Percentiles rank a stretch among this genome's conserved stretches.
Conservation (phyloP, 2,113 vertebrate genomes). For the Trinectes maculatus region DNA sequence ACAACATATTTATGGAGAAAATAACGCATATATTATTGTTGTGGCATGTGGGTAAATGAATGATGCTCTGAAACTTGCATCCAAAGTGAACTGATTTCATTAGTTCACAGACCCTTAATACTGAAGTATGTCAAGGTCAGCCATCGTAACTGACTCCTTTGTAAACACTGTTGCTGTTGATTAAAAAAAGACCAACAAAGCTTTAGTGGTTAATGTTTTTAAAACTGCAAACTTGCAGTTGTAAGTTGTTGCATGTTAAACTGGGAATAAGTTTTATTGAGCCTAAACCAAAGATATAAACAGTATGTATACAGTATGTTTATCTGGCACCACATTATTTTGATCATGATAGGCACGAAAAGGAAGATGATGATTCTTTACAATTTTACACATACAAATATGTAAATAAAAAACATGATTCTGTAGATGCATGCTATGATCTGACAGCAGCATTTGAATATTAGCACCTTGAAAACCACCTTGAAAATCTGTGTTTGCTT, state of each 20-base stretch:
- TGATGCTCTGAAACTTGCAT: not conserved
- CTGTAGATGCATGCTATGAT: constrained; percentile 24
- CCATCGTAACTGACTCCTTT: not conserved
- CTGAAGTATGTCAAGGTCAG: constrained; percentile 12
- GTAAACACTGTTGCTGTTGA: too few species aligned
- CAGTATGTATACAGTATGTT: not conserved
- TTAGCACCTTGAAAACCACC: constrained; percentile 25
- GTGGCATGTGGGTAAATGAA: constrained; percentile 50
- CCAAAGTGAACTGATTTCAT: constrained; percentile 25
- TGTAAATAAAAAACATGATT: not conserved
- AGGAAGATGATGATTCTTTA: too few species aligned
- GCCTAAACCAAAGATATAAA: too few species aligned
- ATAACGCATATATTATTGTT: constrained; percentile 33
- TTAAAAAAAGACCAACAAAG: too few species aligned
- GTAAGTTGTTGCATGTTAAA: too few species aligned
- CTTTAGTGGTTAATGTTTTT: too few species aligned
- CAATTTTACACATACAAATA: constrained; percentile 14
- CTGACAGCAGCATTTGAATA: constrained; percentile 22
- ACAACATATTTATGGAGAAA: constrained; percentile 41
- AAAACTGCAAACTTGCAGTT: too few species aligned
- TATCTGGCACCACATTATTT: too few species aligned
- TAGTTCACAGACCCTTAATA: constrained; percentile 1
- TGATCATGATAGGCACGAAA: not conserved
- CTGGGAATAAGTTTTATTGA: too few species aligned
- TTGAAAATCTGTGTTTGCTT: constrained; percentile 41